These are phyloP conservation scores for Anableps anableps DNA, from an alignment of 2,797 vertebrate species.

Conservation along the genomic window DNA sequence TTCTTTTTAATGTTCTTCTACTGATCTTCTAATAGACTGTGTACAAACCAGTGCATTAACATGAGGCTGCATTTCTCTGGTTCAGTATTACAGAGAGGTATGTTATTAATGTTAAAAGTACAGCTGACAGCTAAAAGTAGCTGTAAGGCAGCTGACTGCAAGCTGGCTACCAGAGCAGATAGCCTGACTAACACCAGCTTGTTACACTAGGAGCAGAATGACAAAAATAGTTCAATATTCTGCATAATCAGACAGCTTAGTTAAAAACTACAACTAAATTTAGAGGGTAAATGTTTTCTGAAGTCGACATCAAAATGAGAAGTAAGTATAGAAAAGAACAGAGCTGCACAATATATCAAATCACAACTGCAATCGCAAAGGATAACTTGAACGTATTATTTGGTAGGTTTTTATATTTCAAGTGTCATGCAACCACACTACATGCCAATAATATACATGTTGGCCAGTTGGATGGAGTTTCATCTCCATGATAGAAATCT, in stretches of 20 bases:
- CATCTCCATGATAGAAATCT: not conserved
- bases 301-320: not conserved
- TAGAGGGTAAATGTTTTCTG: not conserved
- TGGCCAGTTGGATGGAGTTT: not conserved
- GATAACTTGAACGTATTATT: not conserved
- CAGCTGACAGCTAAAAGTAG: not conserved
- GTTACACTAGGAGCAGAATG: not conserved
- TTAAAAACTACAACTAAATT: not conserved
- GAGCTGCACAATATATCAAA: not conserved
- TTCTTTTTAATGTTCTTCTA: not conserved
- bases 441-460: not conserved
- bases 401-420: not conserved
- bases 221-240: not conserved
- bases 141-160: not conserved
- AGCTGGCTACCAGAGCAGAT: not conserved
- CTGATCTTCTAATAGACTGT: not conserved
- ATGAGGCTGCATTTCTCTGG: not conserved
- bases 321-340: not conserved
- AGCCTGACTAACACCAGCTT: not conserved
- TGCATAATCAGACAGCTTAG: not conserved
- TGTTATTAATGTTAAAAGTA: not conserved
- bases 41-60: not conserved
- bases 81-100: not conserved
- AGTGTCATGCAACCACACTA: not conserved
- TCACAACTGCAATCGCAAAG: not conserved